These are phyloP conservation scores for Mactra quadrangularis DNA, from an alignment of 1,140 invertebrate genomes.

Conservation along the genomic window DNA sequence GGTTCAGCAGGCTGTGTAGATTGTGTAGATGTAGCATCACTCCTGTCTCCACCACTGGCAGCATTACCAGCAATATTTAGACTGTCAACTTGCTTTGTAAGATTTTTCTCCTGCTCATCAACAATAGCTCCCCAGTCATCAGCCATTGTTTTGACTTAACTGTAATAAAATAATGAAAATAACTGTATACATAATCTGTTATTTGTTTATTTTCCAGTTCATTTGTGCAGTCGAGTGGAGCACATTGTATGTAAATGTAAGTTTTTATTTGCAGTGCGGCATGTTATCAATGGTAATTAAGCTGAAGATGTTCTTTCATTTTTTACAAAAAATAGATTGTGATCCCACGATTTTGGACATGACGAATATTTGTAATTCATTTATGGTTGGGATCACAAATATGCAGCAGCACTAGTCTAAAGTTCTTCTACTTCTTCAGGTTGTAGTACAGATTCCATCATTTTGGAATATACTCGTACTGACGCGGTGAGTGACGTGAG, in stretches of 20 bases:
- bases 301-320: too few relatives aligned
- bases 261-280: neutral
- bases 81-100: conserved; percentile 66
- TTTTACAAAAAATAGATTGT: too few relatives aligned
- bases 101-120: conserved; percentile 76
- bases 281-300: too few relatives aligned
- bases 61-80: conserved; percentile 21
- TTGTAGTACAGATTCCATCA: too few relatives aligned
- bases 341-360: too few relatives aligned
- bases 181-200: neutral
- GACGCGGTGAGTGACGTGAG: too few relatives aligned
- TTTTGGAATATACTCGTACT: too few relatives aligned
- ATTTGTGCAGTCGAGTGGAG: neutral
- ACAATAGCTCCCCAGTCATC: conserved; percentile 81
- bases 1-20: conserved; percentile 24
- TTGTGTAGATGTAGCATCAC: neutral
- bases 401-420: too few relatives aligned
- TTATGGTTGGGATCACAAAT: too few relatives aligned
- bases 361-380: too few relatives aligned
- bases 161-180: neutral
- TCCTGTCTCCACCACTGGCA: conserved; percentile 12
- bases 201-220: neutral
- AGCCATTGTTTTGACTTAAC: conserved; percentile 55
- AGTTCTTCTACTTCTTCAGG: too few relatives aligned
- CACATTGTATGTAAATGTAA: neutral